Evolutionary conservation across 2,797 vertebrate species (phyloP), one percentile per base, ranked within the genome.

Genomic region (Sphenodon punctatus): DNA sequence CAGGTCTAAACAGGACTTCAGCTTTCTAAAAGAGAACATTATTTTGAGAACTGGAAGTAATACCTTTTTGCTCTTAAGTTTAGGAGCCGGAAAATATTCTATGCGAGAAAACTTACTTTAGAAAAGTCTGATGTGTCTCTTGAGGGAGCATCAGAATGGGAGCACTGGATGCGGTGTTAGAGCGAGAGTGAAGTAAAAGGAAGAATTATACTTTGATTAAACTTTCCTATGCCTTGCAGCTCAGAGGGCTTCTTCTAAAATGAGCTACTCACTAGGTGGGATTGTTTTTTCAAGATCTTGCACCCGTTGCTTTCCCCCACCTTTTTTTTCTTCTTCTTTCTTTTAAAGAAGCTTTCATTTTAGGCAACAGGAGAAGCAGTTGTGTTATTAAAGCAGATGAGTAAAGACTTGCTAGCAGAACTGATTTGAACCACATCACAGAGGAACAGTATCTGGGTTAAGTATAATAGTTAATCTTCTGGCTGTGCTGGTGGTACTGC

Each of bases 331-430:
- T 72, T 55, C 58, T 55, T 30, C 64, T 72, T 61, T 79, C 56
- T 82, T 92, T 85, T 86, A 93, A 91, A 75, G 14, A 71, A 87
- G n/a, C 27, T 83, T 90, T 93, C 77, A 87, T 72, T 80, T 83
- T 14, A 79, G 80, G 75, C 81, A 90, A 51, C 60, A 88, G 60
- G 42, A 89, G 34, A 78, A 78, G n/a, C 61, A 53, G 78, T 86
- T 84, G 22, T 70, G 58, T 75, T 92, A 78, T 75, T 86, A 90
- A 91, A 88, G 71, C 78, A 84, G 81, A 76, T 36, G 43, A 85
- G 59, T 78, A 88, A 87, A 90, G 76, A 72, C 45, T 72, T 67
- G 69, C 55, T 80, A 85, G 46, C 25, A 75, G 89, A 80, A 75
- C 30, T 81, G 63, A 78, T 81, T 36, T 65, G 43, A 82, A 48